Percentiles rank a stretch among this genome's conserved stretches.
Evolutionary conservation across 2,888 invertebrate species (phyloP).

Genomic region (Meiosimyza decipiens): DNA sequence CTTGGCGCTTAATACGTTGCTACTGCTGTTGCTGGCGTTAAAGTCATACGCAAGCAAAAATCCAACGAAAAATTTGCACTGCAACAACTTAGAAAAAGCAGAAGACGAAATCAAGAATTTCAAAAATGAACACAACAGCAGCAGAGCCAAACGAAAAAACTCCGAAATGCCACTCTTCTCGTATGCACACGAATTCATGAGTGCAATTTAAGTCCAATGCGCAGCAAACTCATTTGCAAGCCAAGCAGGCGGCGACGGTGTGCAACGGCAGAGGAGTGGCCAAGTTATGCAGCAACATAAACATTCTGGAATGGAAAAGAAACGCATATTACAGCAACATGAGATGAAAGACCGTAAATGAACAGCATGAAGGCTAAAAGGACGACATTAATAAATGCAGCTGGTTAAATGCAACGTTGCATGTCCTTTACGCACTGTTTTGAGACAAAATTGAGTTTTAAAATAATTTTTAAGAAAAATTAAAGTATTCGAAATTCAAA

Average conservation of each 20-base stretch:
- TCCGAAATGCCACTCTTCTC: constrained; percentile 5
- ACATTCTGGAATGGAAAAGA: constrained; percentile 13
- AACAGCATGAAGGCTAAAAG: background rate
- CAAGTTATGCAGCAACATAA: constrained; percentile 28
- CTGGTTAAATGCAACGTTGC: too few relatives aligned
- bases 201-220: constrained; percentile 1
- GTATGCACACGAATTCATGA: constrained; percentile 33
- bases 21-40: constrained; percentile 18
- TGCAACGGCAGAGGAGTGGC: constrained; percentile 10
- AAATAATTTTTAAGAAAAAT: too few relatives aligned
- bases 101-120: too few relatives aligned
- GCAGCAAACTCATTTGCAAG: constrained; percentile 18
- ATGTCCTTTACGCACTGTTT: too few relatives aligned
- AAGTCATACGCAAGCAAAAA: constrained; percentile 25
- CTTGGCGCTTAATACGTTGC: constrained; percentile 3
- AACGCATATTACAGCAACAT: constrained; percentile 15
- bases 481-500: too few relatives aligned
- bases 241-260: background rate
- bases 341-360: background rate
- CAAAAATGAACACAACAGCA: too few relatives aligned
- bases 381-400: constrained; percentile 5
- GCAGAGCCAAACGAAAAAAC: too few relatives aligned
- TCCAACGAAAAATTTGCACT: background rate
- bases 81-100: too few relatives aligned
- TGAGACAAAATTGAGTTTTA: too few relatives aligned